Percentiles rank a stretch among this genome's conserved stretches.
Evolutionary conservation across 2,113 vertebrate genomes (phyloP).

Genomic region (Neotragus pygmaeus): DNA sequence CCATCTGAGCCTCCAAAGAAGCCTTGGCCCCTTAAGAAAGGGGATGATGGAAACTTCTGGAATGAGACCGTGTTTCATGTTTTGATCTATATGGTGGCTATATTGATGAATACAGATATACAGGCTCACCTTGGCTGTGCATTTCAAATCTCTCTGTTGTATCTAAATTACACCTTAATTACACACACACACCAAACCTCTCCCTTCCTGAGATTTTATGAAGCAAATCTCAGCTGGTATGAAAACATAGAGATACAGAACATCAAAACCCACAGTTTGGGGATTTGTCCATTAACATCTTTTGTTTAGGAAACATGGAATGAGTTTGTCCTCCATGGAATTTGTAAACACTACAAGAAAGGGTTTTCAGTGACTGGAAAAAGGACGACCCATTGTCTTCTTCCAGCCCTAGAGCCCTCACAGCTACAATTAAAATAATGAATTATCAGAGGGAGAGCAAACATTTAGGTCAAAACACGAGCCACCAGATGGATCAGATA

Average conservation of each 20-base stretch:
- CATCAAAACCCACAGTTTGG: background rate
- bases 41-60: background rate
- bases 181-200: background rate
- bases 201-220: background rate
- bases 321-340: background rate
- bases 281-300: background rate
- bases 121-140: background rate
- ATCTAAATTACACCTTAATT: background rate
- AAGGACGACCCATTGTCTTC: background rate
- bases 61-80: background rate
- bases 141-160: background rate
- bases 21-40: background rate
- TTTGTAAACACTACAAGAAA: background rate
- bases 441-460: background rate
- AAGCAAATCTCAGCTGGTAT: background rate
- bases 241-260: background rate
- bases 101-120: background rate
- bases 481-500: background rate
- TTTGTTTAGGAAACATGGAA: background rate
- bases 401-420: background rate
- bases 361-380: background rate
- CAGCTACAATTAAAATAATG: conserved; percentile 12
- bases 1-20: background rate
- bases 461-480: conserved; percentile 12
- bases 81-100: background rate